Conservation (phyloP, 2,113 vertebrate genomes). For the Gnathonemus echidnorhynchus region DNA sequence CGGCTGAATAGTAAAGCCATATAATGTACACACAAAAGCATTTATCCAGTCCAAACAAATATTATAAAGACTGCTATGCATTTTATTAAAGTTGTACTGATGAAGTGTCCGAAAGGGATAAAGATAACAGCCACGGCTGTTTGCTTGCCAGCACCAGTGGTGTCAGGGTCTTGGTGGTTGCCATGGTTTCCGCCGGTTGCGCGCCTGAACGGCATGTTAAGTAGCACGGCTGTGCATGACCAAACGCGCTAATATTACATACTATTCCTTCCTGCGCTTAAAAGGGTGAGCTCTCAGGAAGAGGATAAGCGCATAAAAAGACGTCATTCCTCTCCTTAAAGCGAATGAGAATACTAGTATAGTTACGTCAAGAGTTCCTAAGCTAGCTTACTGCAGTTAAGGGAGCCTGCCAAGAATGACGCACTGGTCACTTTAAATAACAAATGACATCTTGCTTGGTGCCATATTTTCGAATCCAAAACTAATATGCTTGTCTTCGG, state of each 20-base stretch:
- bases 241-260: neutral
- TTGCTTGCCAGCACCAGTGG: neutral
- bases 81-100: neutral
- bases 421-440: conserved; percentile 11
- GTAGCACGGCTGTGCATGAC: conserved; percentile 8
- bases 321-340: conserved; percentile 9
- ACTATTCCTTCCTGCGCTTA: neutral
- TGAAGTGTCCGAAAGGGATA: neutral
- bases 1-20: neutral
- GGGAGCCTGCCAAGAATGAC: neutral
- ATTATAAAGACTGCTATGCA: neutral
- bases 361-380: conserved; percentile 3
- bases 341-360: neutral
- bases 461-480: neutral
- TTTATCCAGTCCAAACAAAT: neutral
- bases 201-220: conserved; percentile 19
- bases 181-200: conserved; percentile 14
- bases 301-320: neutral
- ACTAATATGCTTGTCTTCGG: neutral
- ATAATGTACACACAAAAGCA: neutral
- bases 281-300: neutral
- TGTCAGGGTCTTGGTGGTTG: conserved; percentile 5
- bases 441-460: neutral
- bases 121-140: neutral
- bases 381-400: neutral